Evolutionary conservation across 2,888 invertebrate species (phyloP).

Genomic region (Cyrtodaria siliqua): DNA sequence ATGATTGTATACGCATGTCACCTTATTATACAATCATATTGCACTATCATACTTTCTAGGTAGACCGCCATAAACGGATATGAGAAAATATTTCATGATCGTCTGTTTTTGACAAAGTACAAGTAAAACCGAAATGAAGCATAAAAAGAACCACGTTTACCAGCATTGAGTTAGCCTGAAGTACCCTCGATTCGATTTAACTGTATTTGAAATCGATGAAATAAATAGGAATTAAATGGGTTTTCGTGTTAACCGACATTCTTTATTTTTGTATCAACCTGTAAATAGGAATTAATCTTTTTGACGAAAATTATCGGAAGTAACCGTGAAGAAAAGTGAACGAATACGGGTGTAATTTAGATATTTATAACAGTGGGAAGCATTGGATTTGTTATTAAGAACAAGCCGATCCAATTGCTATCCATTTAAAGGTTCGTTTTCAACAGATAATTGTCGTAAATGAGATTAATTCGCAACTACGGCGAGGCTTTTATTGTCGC

Average conservation of each 20-base stretch:
- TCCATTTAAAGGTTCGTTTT: constrained; percentile 58
- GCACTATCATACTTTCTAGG: constrained; percentile 2
- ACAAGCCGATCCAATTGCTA: constrained; percentile 49
- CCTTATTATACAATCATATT: no score
- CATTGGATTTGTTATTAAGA: constrained; percentile 43
- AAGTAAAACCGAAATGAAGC: constrained; percentile 13
- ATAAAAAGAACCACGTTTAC: background rate
- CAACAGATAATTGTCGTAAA: constrained; percentile 52
- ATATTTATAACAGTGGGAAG: constrained; percentile 50
- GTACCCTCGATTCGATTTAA: constrained; percentile 8
- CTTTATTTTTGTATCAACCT: constrained; percentile 53
- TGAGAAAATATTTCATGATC: constrained; percentile 27
- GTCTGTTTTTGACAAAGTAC: constrained; percentile 13
- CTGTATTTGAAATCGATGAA: constrained; percentile 2
- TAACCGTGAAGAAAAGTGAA: constrained; percentile 47
- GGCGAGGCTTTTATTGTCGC: constrained; percentile 53
- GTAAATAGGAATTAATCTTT: constrained; percentile 49
- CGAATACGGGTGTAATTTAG: constrained; percentile 55
- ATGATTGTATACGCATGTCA: no score
- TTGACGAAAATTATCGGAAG: constrained; percentile 55
- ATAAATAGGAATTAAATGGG: constrained; percentile 50
- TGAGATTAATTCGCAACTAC: constrained; percentile 52
- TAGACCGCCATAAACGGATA: constrained; percentile 28
- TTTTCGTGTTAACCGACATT: constrained; percentile 48
- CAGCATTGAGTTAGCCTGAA: constrained; percentile 8